Base-by-base conservation (phyloP, 2,888 invertebrate species). In the Ophioninae sp. region DNA sequence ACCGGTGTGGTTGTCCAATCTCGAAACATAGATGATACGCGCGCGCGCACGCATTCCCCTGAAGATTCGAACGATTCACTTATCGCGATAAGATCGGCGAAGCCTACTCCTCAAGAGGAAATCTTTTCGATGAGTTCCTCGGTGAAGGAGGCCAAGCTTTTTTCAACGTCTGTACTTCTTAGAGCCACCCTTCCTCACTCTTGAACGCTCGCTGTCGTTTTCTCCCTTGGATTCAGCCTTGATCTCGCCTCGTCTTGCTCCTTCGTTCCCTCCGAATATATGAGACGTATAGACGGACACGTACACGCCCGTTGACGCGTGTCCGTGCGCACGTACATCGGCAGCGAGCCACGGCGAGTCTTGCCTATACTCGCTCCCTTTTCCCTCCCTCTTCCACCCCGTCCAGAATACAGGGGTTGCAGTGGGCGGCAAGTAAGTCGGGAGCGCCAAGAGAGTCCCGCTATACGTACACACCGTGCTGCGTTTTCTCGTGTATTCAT, bases 341-440 rank as follows among this genome's bases (percentile, higher is more conserved):
- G 76, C 37, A 58, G 41, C 63, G 44, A 76, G 73, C 37, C 73
- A 73, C 51, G 37, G 77, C 79, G 72, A 81, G 71, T 61, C 81
- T 58, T 65, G 82, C 72, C 67, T 79, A 72, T 65, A 56, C 72
- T 75, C 81, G 69, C 77, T 82, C 80, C 71, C 85, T 83, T 73
- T 67, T 75, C 30, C 79, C 73, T 69, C 73, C n/a, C n/a, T 72
- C 79, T 71, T 64, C 76, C 83, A 64, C 81, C 82, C 78, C 77
- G 44, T 86, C 83, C 88, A 88, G 88, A 90, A 89, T 89, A 90
- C 89, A 91, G 92, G 92, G 92, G 92, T 91, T 92, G 92, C 90
- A 90, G 87, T 90, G 90, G 87, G 87, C 88, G 89, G 82, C 82
- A 74, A 88, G 90, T 90, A 90, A 91, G 90, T 88, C 89, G 88